These are phyloP conservation scores for Borostomias antarcticus DNA, from an alignment of 2,797 vertebrate genomes.

Conservation along the genomic window DNA sequence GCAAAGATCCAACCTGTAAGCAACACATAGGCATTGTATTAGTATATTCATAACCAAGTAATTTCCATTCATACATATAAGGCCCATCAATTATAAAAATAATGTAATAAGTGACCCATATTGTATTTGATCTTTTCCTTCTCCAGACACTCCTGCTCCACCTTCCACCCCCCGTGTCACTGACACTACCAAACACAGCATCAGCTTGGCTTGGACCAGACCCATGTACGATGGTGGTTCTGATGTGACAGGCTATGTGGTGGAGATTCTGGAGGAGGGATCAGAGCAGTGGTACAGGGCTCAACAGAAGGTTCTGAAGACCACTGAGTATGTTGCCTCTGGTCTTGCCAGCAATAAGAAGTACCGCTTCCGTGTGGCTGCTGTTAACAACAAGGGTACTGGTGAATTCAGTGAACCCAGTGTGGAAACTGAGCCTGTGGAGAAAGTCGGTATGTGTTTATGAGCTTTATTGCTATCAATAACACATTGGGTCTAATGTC, in stretches of 20 bases:
- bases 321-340: conserved; percentile 84
- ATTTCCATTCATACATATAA: background rate
- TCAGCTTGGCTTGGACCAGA: conserved; percentile 94
- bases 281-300: conserved; percentile 93
- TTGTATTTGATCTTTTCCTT: conserved; percentile 15
- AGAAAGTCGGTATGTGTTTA: conserved; percentile 87
- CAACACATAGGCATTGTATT: conserved; percentile 32
- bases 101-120: background rate
- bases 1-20: conserved; percentile 97
- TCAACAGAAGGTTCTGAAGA: conserved; percentile 84
- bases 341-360: conserved; percentile 88
- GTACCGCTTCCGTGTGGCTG: conserved; percentile 94
- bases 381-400: conserved; percentile 89
- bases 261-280: conserved; percentile 95
- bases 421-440: conserved; percentile 86
- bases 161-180: conserved; percentile 91
- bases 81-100: background rate
- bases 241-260: conserved; percentile 89
- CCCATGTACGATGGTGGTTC: conserved; percentile 95
- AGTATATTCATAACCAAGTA: conserved; percentile 12
- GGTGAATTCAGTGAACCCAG: conserved; percentile 94
- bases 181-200: conserved; percentile 94
- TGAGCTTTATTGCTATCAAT: conserved; percentile 21
- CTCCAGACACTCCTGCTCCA: conserved; percentile 90
- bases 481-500: too few relatives aligned